Percentiles rank a stretch among this genome's conserved stretches.
Evolutionary conservation across 2,113 vertebrate genomes (phyloP).

Genomic region (Neodon shergylaensis): DNA sequence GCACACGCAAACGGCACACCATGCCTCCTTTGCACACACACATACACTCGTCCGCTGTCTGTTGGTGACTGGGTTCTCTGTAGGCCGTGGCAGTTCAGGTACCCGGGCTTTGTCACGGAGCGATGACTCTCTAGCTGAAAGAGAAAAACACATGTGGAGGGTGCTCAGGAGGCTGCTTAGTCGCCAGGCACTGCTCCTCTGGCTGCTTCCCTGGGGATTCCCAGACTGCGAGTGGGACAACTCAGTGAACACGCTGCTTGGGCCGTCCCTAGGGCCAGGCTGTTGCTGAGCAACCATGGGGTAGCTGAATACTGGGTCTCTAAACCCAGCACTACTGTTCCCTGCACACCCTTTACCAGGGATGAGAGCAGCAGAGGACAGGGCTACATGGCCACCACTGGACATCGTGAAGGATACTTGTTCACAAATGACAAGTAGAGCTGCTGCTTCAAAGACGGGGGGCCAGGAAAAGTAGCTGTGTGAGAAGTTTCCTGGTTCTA

Average conservation of each 20-base stretch:
- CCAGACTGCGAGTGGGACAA: not conserved
- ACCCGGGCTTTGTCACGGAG: constrained; percentile 54
- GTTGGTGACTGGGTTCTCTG: not conserved
- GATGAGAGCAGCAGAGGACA: not conserved
- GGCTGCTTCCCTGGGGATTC: constrained; percentile 5
- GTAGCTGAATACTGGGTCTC: not conserved
- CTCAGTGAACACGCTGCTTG: rapidly evolving
- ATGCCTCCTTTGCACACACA: constrained; percentile 2
- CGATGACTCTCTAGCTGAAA: constrained; percentile 62
- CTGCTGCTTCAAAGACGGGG: not conserved
- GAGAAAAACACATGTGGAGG: constrained; percentile 50
- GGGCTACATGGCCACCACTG: not conserved
- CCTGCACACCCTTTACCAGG: not conserved
- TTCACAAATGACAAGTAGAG: not conserved
- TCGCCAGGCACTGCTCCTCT: not conserved
- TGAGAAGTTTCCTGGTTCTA: not conserved
- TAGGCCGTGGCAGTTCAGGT: constrained; percentile 36
- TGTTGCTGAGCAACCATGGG: not conserved
- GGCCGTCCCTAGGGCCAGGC: not conserved
- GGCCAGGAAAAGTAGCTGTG: not conserved
- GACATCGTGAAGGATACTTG: not conserved
- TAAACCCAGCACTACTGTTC: not conserved
- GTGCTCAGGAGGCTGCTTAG: not conserved
- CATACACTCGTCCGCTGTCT: not conserved
- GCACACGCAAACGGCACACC: constrained; percentile 54